Evolutionary conservation across 2,113 vertebrate genomes (phyloP).

Genomic region (Perccottus glenii): DNA sequence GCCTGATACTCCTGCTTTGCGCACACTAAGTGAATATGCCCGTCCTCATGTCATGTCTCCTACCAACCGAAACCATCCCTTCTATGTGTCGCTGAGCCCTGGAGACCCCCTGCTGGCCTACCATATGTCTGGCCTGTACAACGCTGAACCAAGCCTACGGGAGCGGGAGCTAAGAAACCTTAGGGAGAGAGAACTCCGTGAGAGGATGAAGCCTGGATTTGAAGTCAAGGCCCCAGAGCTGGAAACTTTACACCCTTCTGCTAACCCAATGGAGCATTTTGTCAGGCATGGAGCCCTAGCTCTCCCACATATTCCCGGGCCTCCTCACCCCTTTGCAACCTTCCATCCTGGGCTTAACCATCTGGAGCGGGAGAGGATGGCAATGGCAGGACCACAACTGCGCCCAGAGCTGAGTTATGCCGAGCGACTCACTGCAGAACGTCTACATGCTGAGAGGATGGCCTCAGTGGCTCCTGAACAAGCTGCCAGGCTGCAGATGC

Average conservation of each 20-base stretch:
- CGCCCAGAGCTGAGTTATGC: conserved; percentile 96
- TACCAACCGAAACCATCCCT: conserved; percentile 94
- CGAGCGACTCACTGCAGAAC: conserved; percentile 92
- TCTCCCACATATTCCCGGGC: conserved; percentile 89
- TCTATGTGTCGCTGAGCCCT: conserved; percentile 93
- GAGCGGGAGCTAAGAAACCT: conserved; percentile 94
- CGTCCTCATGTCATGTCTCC: conserved; percentile 98
- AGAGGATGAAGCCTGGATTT: conserved; percentile 97
- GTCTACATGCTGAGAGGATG: conserved; percentile 97
- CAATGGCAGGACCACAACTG: conserved; percentile 86
- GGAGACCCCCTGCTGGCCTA: conserved; percentile 93
- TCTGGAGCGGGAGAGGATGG: conserved; percentile 92
- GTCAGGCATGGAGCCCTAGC: conserved; percentile 91
- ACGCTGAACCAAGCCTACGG: conserved; percentile 88
- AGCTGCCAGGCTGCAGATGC: conserved; percentile 94
- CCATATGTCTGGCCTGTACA: conserved; percentile 95
- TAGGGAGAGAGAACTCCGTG: conserved; percentile 90
- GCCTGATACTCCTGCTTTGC: conserved; percentile 92
- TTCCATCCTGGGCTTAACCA: conserved; percentile 93
- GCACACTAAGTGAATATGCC: conserved; percentile 98
- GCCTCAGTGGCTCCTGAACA: conserved; percentile 92
- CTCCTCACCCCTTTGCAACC: conserved; percentile 90
- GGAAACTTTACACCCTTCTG: conserved; percentile 89
- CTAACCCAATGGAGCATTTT: conserved; percentile 97
- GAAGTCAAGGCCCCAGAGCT: conserved; percentile 96